phyloP scores from a whole-genome alignment of 2,888 invertebrate genomes.

The Caenorhabditis virilis region DNA sequence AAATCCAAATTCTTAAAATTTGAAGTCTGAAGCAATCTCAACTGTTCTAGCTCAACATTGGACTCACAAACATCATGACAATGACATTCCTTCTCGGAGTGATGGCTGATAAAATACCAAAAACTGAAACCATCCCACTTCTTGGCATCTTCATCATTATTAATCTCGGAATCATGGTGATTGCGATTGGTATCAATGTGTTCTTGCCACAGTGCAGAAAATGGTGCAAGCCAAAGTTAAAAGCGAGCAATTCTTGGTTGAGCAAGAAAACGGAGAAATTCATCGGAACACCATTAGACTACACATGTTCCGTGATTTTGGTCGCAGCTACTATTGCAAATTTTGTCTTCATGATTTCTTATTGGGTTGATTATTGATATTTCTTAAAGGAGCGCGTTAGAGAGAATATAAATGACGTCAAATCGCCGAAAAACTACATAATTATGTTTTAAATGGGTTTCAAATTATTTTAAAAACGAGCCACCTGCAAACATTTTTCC shows the following conservation, averaged over 20 bases:
- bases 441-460: too few relatives aligned
- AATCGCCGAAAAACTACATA: too few relatives aligned
- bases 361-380: too few relatives aligned
- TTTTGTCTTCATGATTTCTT: slow-evolving; percentile 6
- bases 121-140: slow-evolving; percentile 25
- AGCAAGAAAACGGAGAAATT: not conserved
- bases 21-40: too few relatives aligned
- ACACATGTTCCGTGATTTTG: not conserved
- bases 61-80: slow-evolving; percentile 38
- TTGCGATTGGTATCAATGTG: slow-evolving; percentile 4
- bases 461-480: too few relatives aligned
- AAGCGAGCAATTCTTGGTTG: too few relatives aligned
- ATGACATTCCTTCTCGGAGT: slow-evolving; percentile 40
- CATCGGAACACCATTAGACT: slow-evolving; percentile 8
- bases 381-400: too few relatives aligned
- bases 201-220: too few relatives aligned
- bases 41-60: slow-evolving; percentile 22
- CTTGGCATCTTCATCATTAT: slow-evolving; percentile 29
- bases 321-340: slow-evolving; percentile 2
- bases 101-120: slow-evolving; percentile 33
- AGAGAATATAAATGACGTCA: too few relatives aligned
- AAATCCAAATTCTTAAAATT: too few relatives aligned
- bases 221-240: too few relatives aligned
- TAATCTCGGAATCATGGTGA: slow-evolving; percentile 21
- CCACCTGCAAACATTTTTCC: too few relatives aligned